Conservation (phyloP, 2,888 invertebrate genomes). For the Orthonevra nobilis region DNA sequence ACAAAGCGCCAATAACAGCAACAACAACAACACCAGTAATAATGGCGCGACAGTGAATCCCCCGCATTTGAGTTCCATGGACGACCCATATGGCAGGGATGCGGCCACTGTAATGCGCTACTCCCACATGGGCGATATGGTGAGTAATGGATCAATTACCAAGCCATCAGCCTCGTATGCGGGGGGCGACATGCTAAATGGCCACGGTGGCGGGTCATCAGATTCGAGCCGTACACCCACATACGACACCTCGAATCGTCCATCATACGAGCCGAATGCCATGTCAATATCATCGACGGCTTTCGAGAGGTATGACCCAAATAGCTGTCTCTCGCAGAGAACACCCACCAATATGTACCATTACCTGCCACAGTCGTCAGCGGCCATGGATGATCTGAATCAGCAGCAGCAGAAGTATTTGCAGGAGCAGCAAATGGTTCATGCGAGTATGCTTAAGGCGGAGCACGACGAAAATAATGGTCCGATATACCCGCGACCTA, state of each 20-base stretch:
- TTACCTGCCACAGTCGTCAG: constrained; percentile 81
- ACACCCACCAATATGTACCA: constrained; percentile 83
- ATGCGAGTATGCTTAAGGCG: constrained; percentile 84
- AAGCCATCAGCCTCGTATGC: constrained; percentile 72
- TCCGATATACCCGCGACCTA: constrained; percentile 89
- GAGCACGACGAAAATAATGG: constrained; percentile 86
- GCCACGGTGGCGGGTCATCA: constrained; percentile 53
- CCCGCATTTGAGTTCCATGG: constrained; percentile 63
- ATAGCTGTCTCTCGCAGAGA: constrained; percentile 80
- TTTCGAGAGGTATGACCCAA: constrained; percentile 85
- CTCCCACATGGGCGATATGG: constrained; percentile 82
- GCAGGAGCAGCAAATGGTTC: constrained; percentile 81
- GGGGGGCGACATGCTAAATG: constrained; percentile 73
- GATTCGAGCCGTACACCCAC: constrained; percentile 71
- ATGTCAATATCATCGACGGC: constrained; percentile 79
- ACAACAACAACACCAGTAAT: constrained; percentile 45
- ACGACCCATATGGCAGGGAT: constrained; percentile 72
- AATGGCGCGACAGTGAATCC: constrained; percentile 57
- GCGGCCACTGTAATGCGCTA: constrained; percentile 78
- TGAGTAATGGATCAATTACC: constrained; percentile 79
- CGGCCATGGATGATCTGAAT: constrained; percentile 83
- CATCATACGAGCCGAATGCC: constrained; percentile 75
- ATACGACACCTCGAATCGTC: constrained; percentile 68
- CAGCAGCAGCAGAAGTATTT: constrained; percentile 83
- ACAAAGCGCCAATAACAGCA: constrained; percentile 47